Base-by-base conservation (phyloP, 2,113 vertebrate species). In the Entelurus aequoreus region DNA sequence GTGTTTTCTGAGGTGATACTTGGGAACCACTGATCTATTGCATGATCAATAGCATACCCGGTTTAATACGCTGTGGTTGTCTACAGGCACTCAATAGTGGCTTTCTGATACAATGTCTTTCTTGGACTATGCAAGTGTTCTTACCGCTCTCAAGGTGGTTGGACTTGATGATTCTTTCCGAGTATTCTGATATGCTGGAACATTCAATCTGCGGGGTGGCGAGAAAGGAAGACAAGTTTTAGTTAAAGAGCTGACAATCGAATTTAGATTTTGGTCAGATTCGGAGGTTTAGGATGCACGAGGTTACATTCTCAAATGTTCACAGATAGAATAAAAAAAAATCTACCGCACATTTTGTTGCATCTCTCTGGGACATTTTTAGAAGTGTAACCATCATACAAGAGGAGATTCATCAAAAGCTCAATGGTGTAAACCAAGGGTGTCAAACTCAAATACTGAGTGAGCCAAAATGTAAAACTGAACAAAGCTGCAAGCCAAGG, bases 161-260 rank as follows among this genome's bases (percentile, higher is more conserved):
- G 79, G 96, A 93, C 86, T 96, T 98, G 91, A 99, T 94, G 84
- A 99, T 98, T 90, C 94, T 97, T 90, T 99, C 96, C 1, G 96
- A 99, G 82, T 97, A 97, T 78, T 99, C 96, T 13, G 95, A 96
- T 89, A 99, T 98, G 76, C 96, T 99, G 88, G 97, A 99, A 56
- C 97, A 99, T 88, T 99, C 97, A 44, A 99, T 98, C 97, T 99
- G 85, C 28, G 55, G 67, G 60, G 67, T 59, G 50, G 48, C 40
- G 49, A 50, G 44, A 54, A 38, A 42, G 4, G 19, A 42, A 46
- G 58, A 15, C 60, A 37, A 68, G 28, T 46, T 66, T 66, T 8
- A 53, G 68, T 62, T 72, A 63, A 75, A 48, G 21, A 56, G 55
- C 28, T 28, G 1, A 28, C 28, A 3, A 28, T 28, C 28, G 28